A percentile compares a stretch with the other conserved stretches of the same genome.
Evolutionary conservation across 2,888 invertebrate species (phyloP).

Genomic region (Cryptosula pallasiana): DNA sequence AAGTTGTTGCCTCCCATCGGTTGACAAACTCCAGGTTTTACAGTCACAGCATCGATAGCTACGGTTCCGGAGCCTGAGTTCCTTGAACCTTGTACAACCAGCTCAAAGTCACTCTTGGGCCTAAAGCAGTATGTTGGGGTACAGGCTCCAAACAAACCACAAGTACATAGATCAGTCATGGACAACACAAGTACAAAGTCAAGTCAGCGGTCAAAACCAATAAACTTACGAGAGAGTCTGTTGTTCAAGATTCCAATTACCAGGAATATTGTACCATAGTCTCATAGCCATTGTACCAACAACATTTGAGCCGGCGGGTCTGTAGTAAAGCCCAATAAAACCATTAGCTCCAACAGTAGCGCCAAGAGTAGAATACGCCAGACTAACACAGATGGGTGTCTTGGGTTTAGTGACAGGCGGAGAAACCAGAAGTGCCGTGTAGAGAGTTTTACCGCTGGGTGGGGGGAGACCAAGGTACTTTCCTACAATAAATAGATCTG

Average conservation of each 20-base stretch:
- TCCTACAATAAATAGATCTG: slow-evolving; percentile 3
- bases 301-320: not conserved
- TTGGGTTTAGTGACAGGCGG: not conserved
- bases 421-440: not conserved
- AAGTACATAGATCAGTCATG: no score
- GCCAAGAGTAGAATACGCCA: slow-evolving; percentile 1
- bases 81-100: not conserved
- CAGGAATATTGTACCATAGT: not conserved
- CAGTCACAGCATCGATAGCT: slow-evolving; percentile 41
- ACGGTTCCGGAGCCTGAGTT: slow-evolving; percentile 32
- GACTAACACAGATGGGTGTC: not conserved
- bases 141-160: no score
- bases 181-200: no score
- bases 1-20: not conserved
- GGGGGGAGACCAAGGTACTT: slow-evolving; percentile 1
- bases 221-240: not conserved
- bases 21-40: slow-evolving; percentile 22
- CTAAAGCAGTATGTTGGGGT: no score
- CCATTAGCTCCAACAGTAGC: not conserved
- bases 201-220: no score
- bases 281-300: not conserved
- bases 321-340: not conserved
- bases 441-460: not conserved
- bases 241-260: not conserved
- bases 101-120: not conserved